Evolutionary conservation across 2,888 invertebrate species (phyloP).

Genomic region (Myopa testacea): DNA sequence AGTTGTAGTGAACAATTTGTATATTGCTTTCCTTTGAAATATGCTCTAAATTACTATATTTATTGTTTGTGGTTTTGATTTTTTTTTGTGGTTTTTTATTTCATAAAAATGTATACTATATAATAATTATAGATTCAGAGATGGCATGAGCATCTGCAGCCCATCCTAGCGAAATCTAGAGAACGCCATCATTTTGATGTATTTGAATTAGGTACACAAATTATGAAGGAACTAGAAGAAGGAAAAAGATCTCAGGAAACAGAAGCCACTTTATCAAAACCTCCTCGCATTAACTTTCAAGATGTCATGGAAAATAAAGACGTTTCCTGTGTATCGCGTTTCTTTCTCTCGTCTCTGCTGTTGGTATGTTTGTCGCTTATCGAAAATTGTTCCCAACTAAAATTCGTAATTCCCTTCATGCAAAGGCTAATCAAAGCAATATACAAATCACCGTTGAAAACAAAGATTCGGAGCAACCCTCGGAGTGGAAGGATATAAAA

Average conservation of each 20-base stretch:
- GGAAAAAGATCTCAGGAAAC: neutral
- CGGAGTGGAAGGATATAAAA: conserved; percentile 52
- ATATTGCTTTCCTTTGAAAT: neutral
- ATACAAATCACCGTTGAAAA: conserved; percentile 51
- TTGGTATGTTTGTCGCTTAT: conserved; percentile 53
- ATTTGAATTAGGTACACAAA: conserved; percentile 60
- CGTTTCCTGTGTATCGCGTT: conserved; percentile 55
- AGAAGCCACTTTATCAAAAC: neutral
- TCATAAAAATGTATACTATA: neutral
- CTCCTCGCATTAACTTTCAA: conserved; percentile 50
- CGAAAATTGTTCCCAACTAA: neutral
- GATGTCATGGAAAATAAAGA: conserved; percentile 60
- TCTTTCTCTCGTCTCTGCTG: conserved; percentile 60
- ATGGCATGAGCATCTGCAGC: conserved; percentile 63
- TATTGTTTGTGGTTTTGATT: neutral
- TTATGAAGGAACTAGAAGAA: conserved; percentile 55
- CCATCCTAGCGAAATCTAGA: conserved; percentile 60
- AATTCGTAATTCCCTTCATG: neutral
- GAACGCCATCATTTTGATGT: conserved; percentile 65
- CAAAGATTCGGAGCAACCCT: conserved; percentile 51
- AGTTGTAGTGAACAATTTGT: conserved; percentile 14
- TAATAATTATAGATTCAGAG: conserved; percentile 56
- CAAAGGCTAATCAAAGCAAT: conserved; percentile 60
- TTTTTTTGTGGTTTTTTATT: neutral
- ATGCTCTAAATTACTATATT: no score